These are phyloP conservation scores for Saccostrea cuccullata DNA, from an alignment of 1,140 invertebrate species.

Conservation along the genomic window DNA sequence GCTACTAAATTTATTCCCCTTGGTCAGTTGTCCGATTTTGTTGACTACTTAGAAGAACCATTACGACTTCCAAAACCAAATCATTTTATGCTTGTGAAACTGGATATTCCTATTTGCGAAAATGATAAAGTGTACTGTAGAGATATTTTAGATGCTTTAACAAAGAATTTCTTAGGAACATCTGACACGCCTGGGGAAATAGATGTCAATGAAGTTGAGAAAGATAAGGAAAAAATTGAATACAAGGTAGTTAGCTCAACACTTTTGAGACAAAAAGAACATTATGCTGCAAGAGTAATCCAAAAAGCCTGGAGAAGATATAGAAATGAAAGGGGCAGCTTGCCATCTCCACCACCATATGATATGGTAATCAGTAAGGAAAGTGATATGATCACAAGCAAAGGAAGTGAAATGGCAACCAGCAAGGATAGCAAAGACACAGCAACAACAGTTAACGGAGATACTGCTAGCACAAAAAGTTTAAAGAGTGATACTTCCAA, in stretches of 20 bases:
- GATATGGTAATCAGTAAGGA: constrained; percentile 55
- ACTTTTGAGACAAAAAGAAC: constrained; percentile 95
- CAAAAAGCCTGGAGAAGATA: constrained; percentile 89
- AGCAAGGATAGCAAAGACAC: constrained; percentile 48
- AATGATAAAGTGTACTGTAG: constrained; percentile 97
- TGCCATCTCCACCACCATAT: constrained; percentile 57
- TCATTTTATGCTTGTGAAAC: constrained; percentile 98
- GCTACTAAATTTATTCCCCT: constrained; percentile 98
- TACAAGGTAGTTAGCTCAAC: constrained; percentile 96
- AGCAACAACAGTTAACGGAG: constrained; percentile 45
- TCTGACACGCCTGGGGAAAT: constrained; percentile 76
- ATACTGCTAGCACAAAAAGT: constrained; percentile 38
- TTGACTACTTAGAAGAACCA: constrained; percentile 85
- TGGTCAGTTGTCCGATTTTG: constrained; percentile 94
- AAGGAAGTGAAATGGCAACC: constrained; percentile 41
- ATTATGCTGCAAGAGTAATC: constrained; percentile 96
- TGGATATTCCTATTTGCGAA: constrained; percentile 99
- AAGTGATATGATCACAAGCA: constrained; percentile 33
- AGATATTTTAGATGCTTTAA: constrained; percentile 96
- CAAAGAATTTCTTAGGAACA: constrained; percentile 96
- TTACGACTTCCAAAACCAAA: constrained; percentile 96
- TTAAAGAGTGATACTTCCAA: constrained; percentile 50
- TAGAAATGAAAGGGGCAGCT: constrained; percentile 39
- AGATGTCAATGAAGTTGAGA: constrained; percentile 83
- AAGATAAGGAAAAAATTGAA: constrained; percentile 89